These are phyloP conservation scores for Caenorhabditis sinica DNA, from an alignment of 2,888 invertebrate genomes.

Conservation along the genomic window DNA sequence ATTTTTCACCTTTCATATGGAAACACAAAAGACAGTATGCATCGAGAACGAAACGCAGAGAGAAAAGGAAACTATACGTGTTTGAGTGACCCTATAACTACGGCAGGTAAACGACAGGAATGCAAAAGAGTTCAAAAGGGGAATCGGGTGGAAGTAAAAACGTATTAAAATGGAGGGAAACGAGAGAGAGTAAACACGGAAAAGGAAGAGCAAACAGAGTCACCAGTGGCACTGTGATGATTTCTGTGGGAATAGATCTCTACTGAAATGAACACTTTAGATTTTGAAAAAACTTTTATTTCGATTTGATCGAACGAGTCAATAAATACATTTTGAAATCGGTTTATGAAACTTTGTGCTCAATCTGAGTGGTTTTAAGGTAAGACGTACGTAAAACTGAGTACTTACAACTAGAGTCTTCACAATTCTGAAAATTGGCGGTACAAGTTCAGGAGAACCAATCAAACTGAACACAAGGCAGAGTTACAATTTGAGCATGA, in stretches of 20 bases:
- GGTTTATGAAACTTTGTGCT: constrained; percentile 15
- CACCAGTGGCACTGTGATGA: constrained; percentile 37
- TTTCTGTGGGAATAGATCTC: constrained; percentile 44
- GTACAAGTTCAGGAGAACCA: background rate
- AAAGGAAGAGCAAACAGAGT: constrained; percentile 48
- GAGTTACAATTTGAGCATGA: background rate
- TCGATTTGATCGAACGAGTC: constrained; percentile 29
- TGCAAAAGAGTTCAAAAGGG: constrained; percentile 35
- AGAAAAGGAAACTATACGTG: constrained; percentile 26
- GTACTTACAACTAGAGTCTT: constrained; percentile 24
- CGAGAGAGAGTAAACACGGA: constrained; percentile 31
- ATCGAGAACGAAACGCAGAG: constrained; percentile 3
- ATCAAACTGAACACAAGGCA: background rate
- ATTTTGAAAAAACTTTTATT: constrained; percentile 29
- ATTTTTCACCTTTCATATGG: background rate
- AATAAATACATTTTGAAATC: constrained; percentile 17
- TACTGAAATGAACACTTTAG: constrained; percentile 32
- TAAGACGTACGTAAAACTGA: constrained; percentile 21
- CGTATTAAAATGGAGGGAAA: constrained; percentile 30
- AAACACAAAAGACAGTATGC: background rate
- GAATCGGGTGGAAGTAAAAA: constrained; percentile 46
- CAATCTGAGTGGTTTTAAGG: constrained; percentile 1
- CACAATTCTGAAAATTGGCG: background rate
- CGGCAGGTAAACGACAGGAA: constrained; percentile 15
- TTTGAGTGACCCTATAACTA: constrained; percentile 22